Evolutionary conservation across 1,140 invertebrate species (phyloP).

Genomic region (Phymastichus coffea): DNA sequence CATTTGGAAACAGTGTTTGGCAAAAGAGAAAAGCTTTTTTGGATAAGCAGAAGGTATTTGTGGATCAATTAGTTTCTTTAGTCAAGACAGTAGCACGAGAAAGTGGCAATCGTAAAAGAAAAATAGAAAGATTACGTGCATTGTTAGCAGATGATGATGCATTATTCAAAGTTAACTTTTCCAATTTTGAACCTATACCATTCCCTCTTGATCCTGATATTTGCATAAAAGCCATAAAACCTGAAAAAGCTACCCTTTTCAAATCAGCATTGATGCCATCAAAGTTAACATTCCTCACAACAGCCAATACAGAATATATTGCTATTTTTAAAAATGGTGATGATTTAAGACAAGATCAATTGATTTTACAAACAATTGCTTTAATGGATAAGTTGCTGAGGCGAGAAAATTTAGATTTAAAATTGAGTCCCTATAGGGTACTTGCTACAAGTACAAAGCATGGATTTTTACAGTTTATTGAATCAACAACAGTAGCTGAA

Average conservation of each 20-base stretch:
- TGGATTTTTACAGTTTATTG: slow-evolving; percentile 97
- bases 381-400: slow-evolving; percentile 96
- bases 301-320: slow-evolving; percentile 82
- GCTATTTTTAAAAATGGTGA: slow-evolving; percentile 99
- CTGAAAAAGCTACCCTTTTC: slow-evolving; percentile 88
- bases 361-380: slow-evolving; percentile 96
- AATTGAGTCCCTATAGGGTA: slow-evolving; percentile 89
- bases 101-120: slow-evolving; percentile 88
- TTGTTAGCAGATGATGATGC: slow-evolving; percentile 78
- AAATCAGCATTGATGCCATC: slow-evolving; percentile 98
- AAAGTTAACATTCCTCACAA: slow-evolving; percentile 87
- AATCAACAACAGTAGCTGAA: slow-evolving; percentile 90
- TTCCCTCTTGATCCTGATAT: slow-evolving; percentile 93
- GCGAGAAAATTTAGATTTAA: slow-evolving; percentile 92
- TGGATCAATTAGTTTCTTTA: slow-evolving; percentile 87
- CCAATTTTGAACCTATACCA: slow-evolving; percentile 88
- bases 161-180: slow-evolving; percentile 84
- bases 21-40: slow-evolving; percentile 72
- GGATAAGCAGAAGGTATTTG: slow-evolving; percentile 83
- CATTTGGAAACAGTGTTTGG: slow-evolving; percentile 67
- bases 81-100: slow-evolving; percentile 90
- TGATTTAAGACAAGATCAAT: slow-evolving; percentile 97
- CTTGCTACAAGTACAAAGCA: slow-evolving; percentile 93
- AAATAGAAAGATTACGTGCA: slow-evolving; percentile 84
- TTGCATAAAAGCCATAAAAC: slow-evolving; percentile 84